phyloP scores from a whole-genome alignment of 2,797 vertebrate species.

The Bovichtus diacanthus region DNA sequence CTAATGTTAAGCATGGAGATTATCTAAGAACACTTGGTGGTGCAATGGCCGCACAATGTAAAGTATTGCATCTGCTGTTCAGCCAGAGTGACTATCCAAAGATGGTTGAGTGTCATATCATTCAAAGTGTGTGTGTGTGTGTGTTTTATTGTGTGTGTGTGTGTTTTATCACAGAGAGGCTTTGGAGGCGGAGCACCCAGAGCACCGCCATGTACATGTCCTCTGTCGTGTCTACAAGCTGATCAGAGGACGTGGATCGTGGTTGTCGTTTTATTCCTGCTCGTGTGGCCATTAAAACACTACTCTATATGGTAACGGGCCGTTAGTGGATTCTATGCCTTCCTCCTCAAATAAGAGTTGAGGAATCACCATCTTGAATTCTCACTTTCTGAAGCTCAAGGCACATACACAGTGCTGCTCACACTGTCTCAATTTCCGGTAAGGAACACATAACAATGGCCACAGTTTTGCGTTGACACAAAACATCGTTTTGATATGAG shows the following conservation, averaged over 20 bases:
- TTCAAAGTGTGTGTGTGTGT: constrained; percentile 53
- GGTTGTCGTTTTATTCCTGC: constrained; percentile 29
- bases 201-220: constrained; percentile 14
- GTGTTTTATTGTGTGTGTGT: constrained; percentile 18
- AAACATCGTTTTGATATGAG: constrained; percentile 70
- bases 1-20: constrained; percentile 73
- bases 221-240: constrained; percentile 35
- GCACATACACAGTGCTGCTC: constrained; percentile 86
- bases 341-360: constrained; percentile 42
- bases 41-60: constrained; percentile 81
- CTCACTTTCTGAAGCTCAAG: constrained; percentile 83
- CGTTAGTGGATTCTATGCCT: constrained; percentile 55
- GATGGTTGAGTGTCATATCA: constrained; percentile 61
- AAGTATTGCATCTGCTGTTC: constrained; percentile 85
- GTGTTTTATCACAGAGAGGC: constrained; percentile 40
- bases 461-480: constrained; percentile 70
- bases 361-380: constrained; percentile 57
- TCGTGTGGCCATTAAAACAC: constrained; percentile 45
- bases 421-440: constrained; percentile 82
- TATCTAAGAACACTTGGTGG: constrained; percentile 86
- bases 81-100: constrained; percentile 78
- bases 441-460: constrained; percentile 73
- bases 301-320: constrained; percentile 46
- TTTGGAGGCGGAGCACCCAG: constrained; percentile 41
- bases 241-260: constrained; percentile 44